These are phyloP conservation scores for Numenius arquata DNA, from an alignment of 2,113 vertebrate species.

Conservation along the genomic window DNA sequence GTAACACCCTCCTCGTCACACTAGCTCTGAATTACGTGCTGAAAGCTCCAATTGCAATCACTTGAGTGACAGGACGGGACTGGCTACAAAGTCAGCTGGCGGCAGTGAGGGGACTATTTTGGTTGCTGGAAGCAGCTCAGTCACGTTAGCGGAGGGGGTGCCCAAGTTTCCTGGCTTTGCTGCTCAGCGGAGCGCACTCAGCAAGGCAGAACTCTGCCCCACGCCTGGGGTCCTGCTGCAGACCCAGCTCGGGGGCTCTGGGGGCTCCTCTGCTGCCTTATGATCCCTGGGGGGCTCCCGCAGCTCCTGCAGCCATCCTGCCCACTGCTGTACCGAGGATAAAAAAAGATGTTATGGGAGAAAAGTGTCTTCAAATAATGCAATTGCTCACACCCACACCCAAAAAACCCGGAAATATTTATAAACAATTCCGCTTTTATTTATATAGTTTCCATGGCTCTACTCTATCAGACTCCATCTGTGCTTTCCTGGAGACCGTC, in stretches of 20 bases:
- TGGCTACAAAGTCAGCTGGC: neutral
- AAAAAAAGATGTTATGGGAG: neutral
- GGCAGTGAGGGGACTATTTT: neutral
- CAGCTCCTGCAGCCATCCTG: neutral
- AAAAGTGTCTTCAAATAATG: neutral
- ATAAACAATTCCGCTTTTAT: neutral
- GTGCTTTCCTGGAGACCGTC: neutral
- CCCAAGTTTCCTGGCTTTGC: neutral
- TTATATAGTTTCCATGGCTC: neutral
- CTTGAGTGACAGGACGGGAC: neutral
- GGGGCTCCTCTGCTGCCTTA: rapidly evolving
- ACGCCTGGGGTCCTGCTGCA: rapidly evolving
- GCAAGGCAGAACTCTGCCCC: neutral
- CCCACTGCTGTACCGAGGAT: rapidly evolving
- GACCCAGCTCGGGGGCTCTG: rapidly evolving
- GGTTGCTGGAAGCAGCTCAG: neutral
- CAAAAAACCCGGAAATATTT: conserved; percentile 22
- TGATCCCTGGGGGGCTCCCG: neutral
- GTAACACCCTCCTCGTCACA: neutral
- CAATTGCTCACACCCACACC: neutral
- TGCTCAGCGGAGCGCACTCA: neutral
- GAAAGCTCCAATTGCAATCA: neutral
- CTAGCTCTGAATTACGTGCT: neutral
- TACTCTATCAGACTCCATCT: conserved; percentile 1
- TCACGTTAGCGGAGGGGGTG: neutral